Base-by-base conservation (phyloP, 2,797 vertebrate genomes). In the Melanotaenia parkinsoni region DNA sequence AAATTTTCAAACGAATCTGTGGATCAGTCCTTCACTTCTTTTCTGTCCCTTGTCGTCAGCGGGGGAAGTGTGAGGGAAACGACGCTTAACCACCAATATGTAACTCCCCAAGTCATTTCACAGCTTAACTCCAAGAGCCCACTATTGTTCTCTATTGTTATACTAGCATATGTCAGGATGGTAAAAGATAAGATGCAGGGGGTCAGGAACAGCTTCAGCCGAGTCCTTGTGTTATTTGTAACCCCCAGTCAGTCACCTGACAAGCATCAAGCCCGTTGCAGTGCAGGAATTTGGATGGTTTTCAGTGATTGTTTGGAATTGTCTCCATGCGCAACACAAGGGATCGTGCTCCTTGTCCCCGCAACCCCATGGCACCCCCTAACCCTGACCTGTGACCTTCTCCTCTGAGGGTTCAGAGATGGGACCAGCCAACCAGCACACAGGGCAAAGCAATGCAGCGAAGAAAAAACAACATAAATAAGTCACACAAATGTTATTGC, bases 21-120 rank as follows among this genome's bases (percentile, higher is more conserved):
- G 50, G 30, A 28, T 51, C 32, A 30, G 37, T 22, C 54, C 4
- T 43, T 59, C 66, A 70, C 32, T 24, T 70, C 70, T 75, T 59
- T 38, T 72, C 53, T 30, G 28, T 56, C 54, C 54, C 22, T 60
- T 85, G 83, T 73, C 45, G 70, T 80, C 67, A 37, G 68, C 47
- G 22, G 54, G 32, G 78, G 70, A 70, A 78, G 87, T 85, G 84
- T 88, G 70, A 61, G 56, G 64, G 59, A 82, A 82, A 92, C 91
- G 91, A 92, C 90, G 85, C 84, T 91, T 90, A 89, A 93, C 83
- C 69, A 85, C 93, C 93, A 94, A 94, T 88, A 86, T 89, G 70
- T 72, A 18, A 62, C 78, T 73, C 84, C 80, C 67, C 72, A 63
- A 88, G 83, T 91, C 74, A 86, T 79, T 82, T 78, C 75, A 72